Evolutionary conservation across 2,888 invertebrate genomes (phyloP).

Genomic region (Willowsia nigromaculata): DNA sequence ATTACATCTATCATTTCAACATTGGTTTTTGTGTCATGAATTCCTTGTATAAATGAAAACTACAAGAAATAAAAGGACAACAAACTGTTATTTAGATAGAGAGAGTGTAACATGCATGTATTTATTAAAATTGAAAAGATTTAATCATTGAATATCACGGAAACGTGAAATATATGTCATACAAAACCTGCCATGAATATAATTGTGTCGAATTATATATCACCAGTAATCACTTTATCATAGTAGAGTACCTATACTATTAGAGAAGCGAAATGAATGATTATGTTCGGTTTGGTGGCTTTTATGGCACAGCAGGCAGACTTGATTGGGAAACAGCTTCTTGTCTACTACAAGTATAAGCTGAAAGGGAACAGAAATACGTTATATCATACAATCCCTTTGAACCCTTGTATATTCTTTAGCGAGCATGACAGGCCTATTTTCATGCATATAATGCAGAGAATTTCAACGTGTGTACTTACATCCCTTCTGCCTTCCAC

Average conservation of each 20-base stretch:
- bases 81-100: too few relatives aligned
- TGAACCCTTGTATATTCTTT: neutral
- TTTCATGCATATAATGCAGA: neutral
- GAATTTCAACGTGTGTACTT: neutral
- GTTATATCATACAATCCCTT: constrained; percentile 3
- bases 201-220: neutral
- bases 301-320: constrained; percentile 25
- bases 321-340: neutral
- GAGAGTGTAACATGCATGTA: too few relatives aligned
- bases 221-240: constrained; percentile 17
- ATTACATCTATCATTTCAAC: too few relatives aligned
- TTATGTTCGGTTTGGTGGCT: constrained; percentile 39
- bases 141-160: too few relatives aligned
- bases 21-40: too few relatives aligned
- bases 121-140: too few relatives aligned
- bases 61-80: too few relatives aligned
- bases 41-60: too few relatives aligned
- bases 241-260: neutral
- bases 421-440: neutral
- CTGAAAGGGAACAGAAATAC: neutral
- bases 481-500: constrained; percentile 10
- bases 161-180: too few relatives aligned
- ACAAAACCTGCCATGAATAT: too few relatives aligned
- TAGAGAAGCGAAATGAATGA: constrained; percentile 2
- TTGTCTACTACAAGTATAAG: neutral